Percentiles rank a stretch among this genome's conserved stretches.
These are phyloP conservation scores for Prinia subflava DNA, from an alignment of 2,113 vertebrate genomes.

Conservation along the genomic window DNA sequence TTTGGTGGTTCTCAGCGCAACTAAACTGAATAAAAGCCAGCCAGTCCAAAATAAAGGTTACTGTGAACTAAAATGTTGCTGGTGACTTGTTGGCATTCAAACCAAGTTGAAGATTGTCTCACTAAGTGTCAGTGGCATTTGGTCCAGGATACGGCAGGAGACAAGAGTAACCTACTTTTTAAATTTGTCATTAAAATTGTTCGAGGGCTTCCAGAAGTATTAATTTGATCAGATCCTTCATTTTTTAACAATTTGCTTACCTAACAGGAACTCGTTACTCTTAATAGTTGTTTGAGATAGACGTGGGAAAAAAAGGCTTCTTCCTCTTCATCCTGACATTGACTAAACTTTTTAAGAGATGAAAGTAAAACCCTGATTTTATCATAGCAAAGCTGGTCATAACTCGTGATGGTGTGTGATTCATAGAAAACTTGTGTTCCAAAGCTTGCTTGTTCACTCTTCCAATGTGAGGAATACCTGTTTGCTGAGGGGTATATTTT, in stretches of 20 bases:
- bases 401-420: background rate
- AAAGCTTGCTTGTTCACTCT: background rate
- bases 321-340: background rate
- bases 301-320: background rate
- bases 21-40: background rate
- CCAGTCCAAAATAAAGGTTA: background rate
- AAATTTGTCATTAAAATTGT: background rate
- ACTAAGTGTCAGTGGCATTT: background rate
- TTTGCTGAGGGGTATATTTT: accelerated
- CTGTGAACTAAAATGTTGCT: background rate
- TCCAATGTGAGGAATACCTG: background rate
- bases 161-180: background rate
- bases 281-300: background rate
- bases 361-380: background rate
- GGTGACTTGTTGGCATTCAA: background rate
- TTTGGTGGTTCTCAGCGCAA: background rate
- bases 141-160: background rate
- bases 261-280: background rate
- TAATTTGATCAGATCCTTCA: background rate
- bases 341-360: background rate
- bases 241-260: background rate
- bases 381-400: background rate
- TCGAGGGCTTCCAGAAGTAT: background rate
- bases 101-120: background rate
- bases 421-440: background rate